Conservation (phyloP, 2,113 vertebrate genomes). For the Asarcornis scutulata region DNA sequence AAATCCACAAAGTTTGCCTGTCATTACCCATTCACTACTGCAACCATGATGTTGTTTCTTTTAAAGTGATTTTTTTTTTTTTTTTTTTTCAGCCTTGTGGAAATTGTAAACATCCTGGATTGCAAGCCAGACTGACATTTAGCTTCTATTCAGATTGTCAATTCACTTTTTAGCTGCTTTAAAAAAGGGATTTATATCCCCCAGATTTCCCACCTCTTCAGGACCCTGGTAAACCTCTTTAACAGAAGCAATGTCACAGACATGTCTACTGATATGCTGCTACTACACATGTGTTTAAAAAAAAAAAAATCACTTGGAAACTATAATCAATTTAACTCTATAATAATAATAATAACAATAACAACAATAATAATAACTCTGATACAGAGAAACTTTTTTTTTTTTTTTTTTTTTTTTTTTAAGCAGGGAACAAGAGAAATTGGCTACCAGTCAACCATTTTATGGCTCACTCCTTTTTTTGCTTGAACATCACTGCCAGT, state of each 20-base stretch:
- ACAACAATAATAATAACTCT: neutral
- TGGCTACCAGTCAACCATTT: neutral
- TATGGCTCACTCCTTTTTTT: neutral
- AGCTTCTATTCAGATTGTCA: neutral
- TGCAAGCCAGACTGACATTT: neutral
- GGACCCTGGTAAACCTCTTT: neutral
- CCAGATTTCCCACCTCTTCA: neutral
- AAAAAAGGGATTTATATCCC: neutral
- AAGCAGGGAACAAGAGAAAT: rapidly evolving
- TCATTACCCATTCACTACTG: neutral
- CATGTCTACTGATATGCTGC: neutral
- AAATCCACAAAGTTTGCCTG: neutral
- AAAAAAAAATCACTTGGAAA: neutral
- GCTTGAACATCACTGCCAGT: neutral
- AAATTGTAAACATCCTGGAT: neutral
- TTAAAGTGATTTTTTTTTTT: neutral
- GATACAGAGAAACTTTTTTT: neutral
- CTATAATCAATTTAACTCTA: neutral
- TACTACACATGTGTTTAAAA: neutral
- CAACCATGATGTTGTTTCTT: neutral
- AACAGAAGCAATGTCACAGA: neutral
- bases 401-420: neutral
- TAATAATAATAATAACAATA: too few relatives aligned
- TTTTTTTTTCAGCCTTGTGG: neutral
- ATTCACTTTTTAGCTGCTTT: neutral